Evolutionary conservation across 2,797 vertebrate species (phyloP).

Genomic region (Fratercula arctica): DNA sequence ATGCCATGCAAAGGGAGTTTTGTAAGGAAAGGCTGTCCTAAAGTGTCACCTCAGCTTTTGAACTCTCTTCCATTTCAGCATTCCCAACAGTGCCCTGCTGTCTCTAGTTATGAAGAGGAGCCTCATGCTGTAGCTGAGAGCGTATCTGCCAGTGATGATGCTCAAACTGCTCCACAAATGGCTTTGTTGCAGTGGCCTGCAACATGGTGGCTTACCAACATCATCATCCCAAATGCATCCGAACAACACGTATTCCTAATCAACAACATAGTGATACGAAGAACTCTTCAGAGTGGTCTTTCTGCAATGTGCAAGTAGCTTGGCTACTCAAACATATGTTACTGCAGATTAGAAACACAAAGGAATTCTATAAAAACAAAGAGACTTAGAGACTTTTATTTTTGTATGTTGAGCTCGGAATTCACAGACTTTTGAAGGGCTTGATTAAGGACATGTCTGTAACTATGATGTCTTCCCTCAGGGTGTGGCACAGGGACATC

Average conservation of each 20-base stretch:
- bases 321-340: neutral
- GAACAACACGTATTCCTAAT: neutral
- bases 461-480: neutral
- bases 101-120: neutral
- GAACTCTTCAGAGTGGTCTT: neutral
- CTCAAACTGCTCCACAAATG: neutral
- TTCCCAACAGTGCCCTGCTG: neutral
- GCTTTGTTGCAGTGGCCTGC: neutral
- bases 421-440: neutral
- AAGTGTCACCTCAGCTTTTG: neutral
- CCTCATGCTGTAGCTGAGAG: neutral
- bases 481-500: neutral
- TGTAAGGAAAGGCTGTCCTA: neutral
- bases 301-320: neutral
- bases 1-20: neutral
- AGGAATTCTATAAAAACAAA: neutral
- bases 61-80: neutral
- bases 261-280: fast-evolving
- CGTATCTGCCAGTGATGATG: neutral
- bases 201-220: neutral
- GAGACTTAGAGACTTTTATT: neutral
- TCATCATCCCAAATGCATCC: neutral
- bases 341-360: neutral
- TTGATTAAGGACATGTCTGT: neutral
- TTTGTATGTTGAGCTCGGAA: neutral